Evolutionary conservation across 2,797 vertebrate species (phyloP).

Genomic region (Hylomyscus alleni): DNA sequence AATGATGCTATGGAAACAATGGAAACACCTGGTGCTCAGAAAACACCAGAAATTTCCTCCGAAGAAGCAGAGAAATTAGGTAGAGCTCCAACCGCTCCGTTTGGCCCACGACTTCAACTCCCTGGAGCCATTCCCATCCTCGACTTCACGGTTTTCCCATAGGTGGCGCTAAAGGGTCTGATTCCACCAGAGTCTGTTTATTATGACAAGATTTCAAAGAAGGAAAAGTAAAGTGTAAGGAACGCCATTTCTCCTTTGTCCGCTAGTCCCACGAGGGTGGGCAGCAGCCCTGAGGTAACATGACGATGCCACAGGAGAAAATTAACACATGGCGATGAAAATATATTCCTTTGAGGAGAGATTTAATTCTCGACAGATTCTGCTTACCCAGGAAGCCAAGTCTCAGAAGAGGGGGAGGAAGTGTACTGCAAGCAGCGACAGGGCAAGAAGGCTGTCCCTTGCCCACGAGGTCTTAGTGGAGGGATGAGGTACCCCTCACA

Average conservation of each 20-base stretch:
- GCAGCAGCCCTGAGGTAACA: neutral
- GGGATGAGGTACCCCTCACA: neutral
- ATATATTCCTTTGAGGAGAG: neutral
- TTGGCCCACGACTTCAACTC: neutral
- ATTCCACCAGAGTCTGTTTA: neutral
- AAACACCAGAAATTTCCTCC: neutral
- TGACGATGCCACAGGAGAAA: neutral
- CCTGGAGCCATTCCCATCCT: neutral
- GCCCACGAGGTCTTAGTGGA: neutral
- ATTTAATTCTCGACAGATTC: neutral
- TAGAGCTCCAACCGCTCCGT: neutral
- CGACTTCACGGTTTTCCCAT: neutral
- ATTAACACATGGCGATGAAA: neutral
- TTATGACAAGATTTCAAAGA: neutral
- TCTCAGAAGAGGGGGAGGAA: neutral
- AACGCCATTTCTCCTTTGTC: neutral
- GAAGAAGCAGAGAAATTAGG: neutral
- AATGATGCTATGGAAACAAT: neutral
- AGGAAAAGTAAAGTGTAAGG: neutral
- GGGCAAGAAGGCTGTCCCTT: accelerated
- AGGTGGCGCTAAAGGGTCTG: constrained; percentile 39
- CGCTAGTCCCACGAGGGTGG: neutral
- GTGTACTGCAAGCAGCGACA: no score
- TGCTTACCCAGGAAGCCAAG: neutral
- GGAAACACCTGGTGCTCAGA: neutral